A percentile compares a stretch with the other conserved stretches of the same genome.
These are phyloP conservation scores for Phoxinus dragarum DNA, from an alignment of 2,797 vertebrate species.

Conservation along the genomic window DNA sequence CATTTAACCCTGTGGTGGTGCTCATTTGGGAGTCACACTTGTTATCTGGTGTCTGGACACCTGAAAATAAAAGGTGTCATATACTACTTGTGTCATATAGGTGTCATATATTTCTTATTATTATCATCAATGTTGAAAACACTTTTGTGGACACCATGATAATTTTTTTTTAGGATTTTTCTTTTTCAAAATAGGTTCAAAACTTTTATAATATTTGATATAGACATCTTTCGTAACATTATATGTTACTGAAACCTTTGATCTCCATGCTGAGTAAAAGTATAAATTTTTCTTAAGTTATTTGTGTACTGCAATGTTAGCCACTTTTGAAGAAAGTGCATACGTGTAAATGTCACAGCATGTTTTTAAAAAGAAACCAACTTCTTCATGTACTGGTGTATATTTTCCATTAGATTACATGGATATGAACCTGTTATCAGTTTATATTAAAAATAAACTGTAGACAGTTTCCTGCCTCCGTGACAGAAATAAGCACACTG, in stretches of 20 bases:
- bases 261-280: not conserved
- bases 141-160: not conserved
- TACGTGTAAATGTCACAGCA: not conserved
- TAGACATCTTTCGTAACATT: not conserved
- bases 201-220: not conserved
- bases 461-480: conserved; percentile 53
- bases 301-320: not conserved
- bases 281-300: not conserved
- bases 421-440: conserved; percentile 22
- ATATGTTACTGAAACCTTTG: not conserved
- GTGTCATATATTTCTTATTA: not conserved
- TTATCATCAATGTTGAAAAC: not conserved
- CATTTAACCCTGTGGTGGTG: not conserved
- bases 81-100: no score
- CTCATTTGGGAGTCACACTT: no score
- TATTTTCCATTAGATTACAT: not conserved
- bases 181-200: not conserved
- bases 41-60: no score
- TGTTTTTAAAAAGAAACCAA: not conserved
- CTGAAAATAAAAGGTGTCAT: no score
- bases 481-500: conserved; percentile 59
- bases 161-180: not conserved
- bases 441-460: conserved; percentile 28
- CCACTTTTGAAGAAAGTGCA: not conserved
- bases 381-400: not conserved